Base-by-base conservation (phyloP, 2,888 invertebrate genomes). In the Leucoptera coffeella region DNA sequence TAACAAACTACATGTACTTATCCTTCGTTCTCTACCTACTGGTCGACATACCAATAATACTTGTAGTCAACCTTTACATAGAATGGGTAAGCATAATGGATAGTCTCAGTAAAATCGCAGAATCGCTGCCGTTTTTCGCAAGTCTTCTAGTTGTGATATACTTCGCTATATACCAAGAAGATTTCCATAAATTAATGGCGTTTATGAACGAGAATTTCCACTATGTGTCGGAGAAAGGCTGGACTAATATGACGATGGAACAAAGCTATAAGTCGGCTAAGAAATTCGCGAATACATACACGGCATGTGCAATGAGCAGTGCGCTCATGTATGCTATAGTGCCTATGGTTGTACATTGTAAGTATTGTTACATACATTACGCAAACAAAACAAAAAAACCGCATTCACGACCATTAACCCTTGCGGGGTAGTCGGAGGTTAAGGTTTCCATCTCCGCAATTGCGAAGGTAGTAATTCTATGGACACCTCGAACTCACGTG, bases 171-270 rank as follows among this genome's bases (percentile, higher is more conserved):
- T 38, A 55, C 20, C 50, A 52, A 14, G 28, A 41, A 1, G 47
- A 61, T 3, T 35, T 67, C 19, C 54, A 60, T 17, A 44, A 45
- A 1, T 31, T 72, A 7, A 27, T 48, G 0, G 38, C 40, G 2
- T 62, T 39, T 31, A 57, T 65, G 50, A 51, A 55, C 23, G 29
- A 29, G 3, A 50, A 60, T 25, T 69, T 67, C 32, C 53, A 48
- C 35, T 52, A 49, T 28, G 48, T 45, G 28, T 69, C 71, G 1
- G 62, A 61, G 2, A 38, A 46, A 15, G 71, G 71, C 0, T 33
- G 67, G 17, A 60, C 60, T 0, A 61, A 61, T 25, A 60, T 62
- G 59, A 62, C 56, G 1, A 67, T 67, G 67, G 9, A 26, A 14
- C 32, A 35, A 2, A 56, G 62, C 20, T 64, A 53, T 19, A 34